These are phyloP conservation scores for Hemibagrus guttatus DNA, from an alignment of 2,797 vertebrate genomes.

Conservation along the genomic window DNA sequence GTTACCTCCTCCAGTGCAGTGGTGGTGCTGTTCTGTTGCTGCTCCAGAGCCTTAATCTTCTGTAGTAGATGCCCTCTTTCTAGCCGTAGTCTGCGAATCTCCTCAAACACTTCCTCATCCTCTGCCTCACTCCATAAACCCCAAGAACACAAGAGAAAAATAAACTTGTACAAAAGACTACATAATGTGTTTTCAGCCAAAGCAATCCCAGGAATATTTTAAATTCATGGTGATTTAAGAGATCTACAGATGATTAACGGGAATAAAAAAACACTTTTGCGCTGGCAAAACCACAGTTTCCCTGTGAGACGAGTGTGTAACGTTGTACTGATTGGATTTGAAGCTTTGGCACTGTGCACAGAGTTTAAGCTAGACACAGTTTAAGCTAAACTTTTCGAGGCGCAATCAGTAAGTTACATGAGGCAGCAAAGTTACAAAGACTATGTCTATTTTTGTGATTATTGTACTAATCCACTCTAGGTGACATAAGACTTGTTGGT, in stretches of 20 bases:
- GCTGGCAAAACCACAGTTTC: not conserved
- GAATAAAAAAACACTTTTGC: no score
- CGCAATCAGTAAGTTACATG: not conserved
- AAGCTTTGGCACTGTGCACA: not conserved
- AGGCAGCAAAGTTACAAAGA: not conserved
- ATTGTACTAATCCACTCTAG: not conserved
- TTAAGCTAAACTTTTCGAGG: not conserved
- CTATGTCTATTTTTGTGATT: not conserved
- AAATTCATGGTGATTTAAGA: not conserved
- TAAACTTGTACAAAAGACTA: not conserved
- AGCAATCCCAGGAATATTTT: not conserved
- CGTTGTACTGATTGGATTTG: not conserved
- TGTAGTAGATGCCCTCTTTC: slow-evolving; percentile 89
- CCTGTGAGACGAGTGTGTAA: not conserved
- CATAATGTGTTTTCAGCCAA: not conserved
- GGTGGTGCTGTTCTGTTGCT: slow-evolving; percentile 79
- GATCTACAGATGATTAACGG: not conserved
- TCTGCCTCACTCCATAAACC: slow-evolving; percentile 67
- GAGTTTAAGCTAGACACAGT: not conserved
- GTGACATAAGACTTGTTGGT: not conserved
- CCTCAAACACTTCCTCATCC: slow-evolving; percentile 89
- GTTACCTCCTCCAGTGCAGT: slow-evolving; percentile 70
- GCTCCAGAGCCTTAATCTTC: slow-evolving; percentile 88
- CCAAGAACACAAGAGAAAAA: slow-evolving; percentile 15
- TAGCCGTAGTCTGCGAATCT: slow-evolving; percentile 86